Evolutionary conservation across 2,888 invertebrate species (phyloP).

Genomic region (Linnaemya vulpina): DNA sequence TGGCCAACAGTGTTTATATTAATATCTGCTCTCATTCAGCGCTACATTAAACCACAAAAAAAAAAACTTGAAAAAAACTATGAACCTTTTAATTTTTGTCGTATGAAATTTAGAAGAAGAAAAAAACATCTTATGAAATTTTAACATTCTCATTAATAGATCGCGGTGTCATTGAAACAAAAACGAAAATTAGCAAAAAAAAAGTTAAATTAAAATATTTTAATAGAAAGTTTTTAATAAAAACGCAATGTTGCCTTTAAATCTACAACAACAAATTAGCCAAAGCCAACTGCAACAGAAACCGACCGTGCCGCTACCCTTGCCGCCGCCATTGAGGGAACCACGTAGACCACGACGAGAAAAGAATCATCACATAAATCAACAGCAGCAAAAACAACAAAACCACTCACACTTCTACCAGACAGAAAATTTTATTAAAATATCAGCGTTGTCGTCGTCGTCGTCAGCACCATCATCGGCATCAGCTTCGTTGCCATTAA

Average conservation of each 20-base stretch:
- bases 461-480: slow-evolving; percentile 33
- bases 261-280: slow-evolving; percentile 65
- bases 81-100: slow-evolving; percentile 47
- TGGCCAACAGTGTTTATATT: slow-evolving; percentile 20
- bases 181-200: slow-evolving; percentile 22
- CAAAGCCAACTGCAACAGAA: slow-evolving; percentile 61
- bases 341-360: slow-evolving; percentile 62
- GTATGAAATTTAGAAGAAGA: neutral
- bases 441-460: slow-evolving; percentile 58
- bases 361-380: slow-evolving; percentile 61
- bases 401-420: slow-evolving; percentile 58
- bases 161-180: slow-evolving; percentile 23
- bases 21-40: slow-evolving; percentile 7
- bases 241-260: slow-evolving; percentile 68
- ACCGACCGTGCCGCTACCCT: slow-evolving; percentile 49
- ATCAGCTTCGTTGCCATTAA: slow-evolving; percentile 56
- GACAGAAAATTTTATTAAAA: slow-evolving; percentile 63
- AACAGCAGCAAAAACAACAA: slow-evolving; percentile 66
- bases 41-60: slow-evolving; percentile 11
- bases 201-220: slow-evolving; percentile 11
- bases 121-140: slow-evolving; percentile 47
- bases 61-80: neutral
- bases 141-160: slow-evolving; percentile 63
- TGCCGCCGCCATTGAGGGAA: slow-evolving; percentile 63
- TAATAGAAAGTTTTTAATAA: slow-evolving; percentile 30